These are phyloP conservation scores for Acleris laterana DNA, from an alignment of 2,888 invertebrate species.

Conservation along the genomic window DNA sequence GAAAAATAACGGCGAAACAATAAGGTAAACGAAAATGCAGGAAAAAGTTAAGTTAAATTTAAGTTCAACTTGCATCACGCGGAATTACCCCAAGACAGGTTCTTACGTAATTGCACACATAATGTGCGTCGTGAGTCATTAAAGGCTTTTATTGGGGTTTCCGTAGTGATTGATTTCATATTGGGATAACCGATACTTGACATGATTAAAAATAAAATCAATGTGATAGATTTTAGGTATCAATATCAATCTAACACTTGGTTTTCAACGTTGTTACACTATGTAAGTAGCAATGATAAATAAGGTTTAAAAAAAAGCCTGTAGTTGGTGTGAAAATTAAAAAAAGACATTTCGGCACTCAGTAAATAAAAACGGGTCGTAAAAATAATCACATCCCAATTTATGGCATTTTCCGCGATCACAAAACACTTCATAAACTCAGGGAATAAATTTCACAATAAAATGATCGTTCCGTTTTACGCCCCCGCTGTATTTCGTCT, in stretches of 20 bases:
- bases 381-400: slow-evolving; percentile 60
- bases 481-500: slow-evolving; percentile 37
- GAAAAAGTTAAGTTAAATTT: neutral
- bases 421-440: slow-evolving; percentile 67
- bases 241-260: too few species aligned
- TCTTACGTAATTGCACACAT: neutral
- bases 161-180: too few species aligned
- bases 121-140: slow-evolving; percentile 1
- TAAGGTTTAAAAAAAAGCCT: too few species aligned
- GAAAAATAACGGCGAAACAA: neutral
- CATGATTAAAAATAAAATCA: too few species aligned
- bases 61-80: neutral
- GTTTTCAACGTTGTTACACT: too few species aligned
- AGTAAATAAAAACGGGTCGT: slow-evolving; percentile 6
- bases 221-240: too few species aligned
- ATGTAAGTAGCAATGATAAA: too few species aligned
- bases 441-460: slow-evolving; percentile 60
- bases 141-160: neutral
- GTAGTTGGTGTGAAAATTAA: too few species aligned
- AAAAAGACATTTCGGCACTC: slow-evolving; percentile 23
- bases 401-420: slow-evolving; percentile 58
- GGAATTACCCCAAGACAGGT: neutral
- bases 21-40: slow-evolving; percentile 12
- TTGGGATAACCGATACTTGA: too few species aligned
- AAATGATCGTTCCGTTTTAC: slow-evolving; percentile 60